Evolutionary conservation across 2,888 invertebrate species (phyloP), one percentile per base, ranked within the genome.

Genomic region (Pachliopta kotzebuea): DNA sequence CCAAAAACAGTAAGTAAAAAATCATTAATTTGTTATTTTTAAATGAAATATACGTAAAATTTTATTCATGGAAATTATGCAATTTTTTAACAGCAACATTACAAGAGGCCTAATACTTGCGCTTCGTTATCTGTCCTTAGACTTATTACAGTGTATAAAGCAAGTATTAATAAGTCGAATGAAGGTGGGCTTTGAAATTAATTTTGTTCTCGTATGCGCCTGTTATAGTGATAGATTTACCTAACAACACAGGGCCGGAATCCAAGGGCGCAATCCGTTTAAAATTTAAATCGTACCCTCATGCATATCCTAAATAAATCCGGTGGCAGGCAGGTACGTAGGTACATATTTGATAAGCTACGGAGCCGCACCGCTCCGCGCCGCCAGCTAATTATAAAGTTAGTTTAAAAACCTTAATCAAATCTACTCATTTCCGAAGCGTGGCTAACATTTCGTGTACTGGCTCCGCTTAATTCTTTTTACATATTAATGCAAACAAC

Each of bases 1-100:
- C 98, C 81, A 99, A 99, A 94, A 99, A 99, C 92, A 98, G 99
- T 98, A 94, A 97, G 97, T 95, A 7, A 4, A 45, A 37, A 37
- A 37, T 14, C 37, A 4, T 37, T 14, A 14, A 37, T 4, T 14
- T 11, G 14, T 37, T 37, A 11, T 14, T 37, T 37, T 37, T 31
- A 31, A 31, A 31, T 31, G 11, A 31, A 37, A 37, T 37, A 14
- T 11, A 37, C 14, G 14, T 37, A 37, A 37, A 37, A 37, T 37
- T 37, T 37, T 4, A 14, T 37, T 14, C 4, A 2, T 11, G 4
- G 26, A 3, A 26, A 4, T 26, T 26, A 26, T 4, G 3, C 26
- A 26, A n/a, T n/a, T n/a, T n/a, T n/a, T n/a, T n/a, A n/a, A n/a
- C n/a, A 21, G n/a, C 7, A n/a, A 61, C 55, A 61, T 61, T 61